phyloP scores from a whole-genome alignment of 2,797 vertebrate genomes.

The Eleutherodactylus coqui region DNA sequence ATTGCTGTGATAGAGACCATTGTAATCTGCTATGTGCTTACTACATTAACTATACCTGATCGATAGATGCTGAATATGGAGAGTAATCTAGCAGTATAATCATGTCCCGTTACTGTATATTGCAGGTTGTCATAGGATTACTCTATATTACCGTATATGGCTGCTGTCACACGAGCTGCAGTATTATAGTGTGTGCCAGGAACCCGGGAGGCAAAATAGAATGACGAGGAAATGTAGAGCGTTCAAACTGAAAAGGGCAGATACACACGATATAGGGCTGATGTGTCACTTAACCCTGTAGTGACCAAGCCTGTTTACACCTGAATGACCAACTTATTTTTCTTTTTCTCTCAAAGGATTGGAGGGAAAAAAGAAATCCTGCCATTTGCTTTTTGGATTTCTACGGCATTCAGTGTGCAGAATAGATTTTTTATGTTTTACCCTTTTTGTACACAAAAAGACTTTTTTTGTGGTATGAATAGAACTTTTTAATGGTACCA shows the following conservation, averaged over 20 bases:
- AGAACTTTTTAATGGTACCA: no score
- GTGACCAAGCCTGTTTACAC: no score
- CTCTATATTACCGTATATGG: neutral
- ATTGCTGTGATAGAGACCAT: neutral
- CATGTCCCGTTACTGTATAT: neutral
- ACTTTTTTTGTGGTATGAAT: no score
- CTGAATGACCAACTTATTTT: no score
- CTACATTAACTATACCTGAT: neutral
- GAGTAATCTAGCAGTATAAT: neutral
- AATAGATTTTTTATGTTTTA: no score
- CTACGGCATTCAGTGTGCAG: no score
- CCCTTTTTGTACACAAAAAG: no score
- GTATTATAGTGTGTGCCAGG: neutral
- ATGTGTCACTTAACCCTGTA: no score
- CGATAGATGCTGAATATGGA: neutral
- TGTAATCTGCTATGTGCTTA: neutral
- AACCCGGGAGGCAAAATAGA: neutral
- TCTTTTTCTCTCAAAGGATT: no score
- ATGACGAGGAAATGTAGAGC: neutral
- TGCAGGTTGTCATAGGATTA: neutral
- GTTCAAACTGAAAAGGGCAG: neutral
- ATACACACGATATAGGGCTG: no score
- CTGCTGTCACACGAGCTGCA: neutral
- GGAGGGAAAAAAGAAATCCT: no score
- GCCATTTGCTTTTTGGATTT: no score